phyloP scores from a whole-genome alignment of 2,888 invertebrate species.

The Venustoraphidia nigricollis region DNA sequence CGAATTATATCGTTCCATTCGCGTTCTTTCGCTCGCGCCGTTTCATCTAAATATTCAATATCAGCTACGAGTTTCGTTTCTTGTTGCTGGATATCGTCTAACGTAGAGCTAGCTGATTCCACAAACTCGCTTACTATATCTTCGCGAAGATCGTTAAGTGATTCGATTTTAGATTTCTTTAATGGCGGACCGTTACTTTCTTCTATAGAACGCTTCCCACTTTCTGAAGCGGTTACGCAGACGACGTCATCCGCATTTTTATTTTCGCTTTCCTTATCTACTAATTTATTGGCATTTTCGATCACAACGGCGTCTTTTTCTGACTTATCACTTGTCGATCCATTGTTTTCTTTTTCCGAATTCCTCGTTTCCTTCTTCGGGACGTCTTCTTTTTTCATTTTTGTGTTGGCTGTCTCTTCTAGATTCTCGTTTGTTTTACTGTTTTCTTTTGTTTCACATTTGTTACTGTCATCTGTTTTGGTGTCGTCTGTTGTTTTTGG shows the following conservation, averaged over 20 bases:
- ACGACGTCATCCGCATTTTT: constrained; percentile 11
- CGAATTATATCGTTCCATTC: constrained; percentile 77
- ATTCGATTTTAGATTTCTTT: constrained; percentile 23
- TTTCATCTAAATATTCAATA: constrained; percentile 53
- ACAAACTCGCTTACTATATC: constrained; percentile 46
- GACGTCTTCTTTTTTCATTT: constrained; percentile 6
- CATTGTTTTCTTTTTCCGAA: constrained; percentile 9
- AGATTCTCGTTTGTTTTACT: background rate
- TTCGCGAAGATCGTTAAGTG: constrained; percentile 32
- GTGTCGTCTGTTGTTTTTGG: background rate
- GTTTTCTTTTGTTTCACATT: constrained; percentile 1
- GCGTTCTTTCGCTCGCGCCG: constrained; percentile 66
- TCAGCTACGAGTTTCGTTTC: constrained; percentile 49
- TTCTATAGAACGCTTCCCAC: constrained; percentile 1
- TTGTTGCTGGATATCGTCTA: constrained; percentile 43
- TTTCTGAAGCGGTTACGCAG: constrained; percentile 7
- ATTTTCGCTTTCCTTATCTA: constrained; percentile 7
- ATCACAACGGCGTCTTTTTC: constrained; percentile 1
- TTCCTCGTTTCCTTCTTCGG: constrained; percentile 5
- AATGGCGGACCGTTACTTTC: constrained; percentile 12
- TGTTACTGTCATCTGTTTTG: background rate
- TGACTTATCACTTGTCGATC: background rate
- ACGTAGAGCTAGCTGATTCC: constrained; percentile 40
- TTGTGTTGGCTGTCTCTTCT: constrained; percentile 9
- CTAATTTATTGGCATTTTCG: constrained; percentile 6